Evolutionary conservation across 2,113 vertebrate genomes (phyloP), one percentile per base, ranked within the genome.

Genomic region (Gopherus flavomarginatus): DNA sequence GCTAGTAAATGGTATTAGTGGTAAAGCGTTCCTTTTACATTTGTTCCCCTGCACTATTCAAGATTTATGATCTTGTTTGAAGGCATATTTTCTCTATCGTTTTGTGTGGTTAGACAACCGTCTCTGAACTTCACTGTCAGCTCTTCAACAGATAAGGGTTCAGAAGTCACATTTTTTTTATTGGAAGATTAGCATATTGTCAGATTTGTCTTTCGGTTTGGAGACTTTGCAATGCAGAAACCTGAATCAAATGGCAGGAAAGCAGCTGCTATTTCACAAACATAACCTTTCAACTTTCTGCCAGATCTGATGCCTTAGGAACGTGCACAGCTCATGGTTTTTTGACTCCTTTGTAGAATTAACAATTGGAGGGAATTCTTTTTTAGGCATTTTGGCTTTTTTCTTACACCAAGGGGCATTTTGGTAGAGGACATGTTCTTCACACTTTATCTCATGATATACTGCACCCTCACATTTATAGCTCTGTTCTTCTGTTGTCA

Each of bases 51-150:
- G 96, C 95, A 93, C 96, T 94, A 84, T 96, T 97, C 89, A 94
- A 97, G 97, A 97, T 98, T 98, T 98, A 98, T 97, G 97, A 96
- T 98, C 98, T 97, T 97, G 95, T 98, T 98, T 97, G 97, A 97
- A 98, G 98, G 97, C 97, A 98, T 97, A 98, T 98, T 99, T 98
- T 98, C 96, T 97, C 97, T 97, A 96, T 98, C 97, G 95, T 98
- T 98, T 98, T 98, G 96, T 98, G 97, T 97, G 97, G 97, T 97
- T 98, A 98, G 97, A 98, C 97, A 98, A 94, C 95, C 92, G 84
- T 97, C 98, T 98, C 97, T 97, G 97, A 98, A 98, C 97, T 98
- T 98, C 98, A 97, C 95, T 98, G 96, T 98, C 98, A 98, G 98
- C 96, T 98, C 95, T 96, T 98, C 98, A 96, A 94, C 97, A 98